A percentile compares a stretch with the other conserved stretches of the same genome.
Evolutionary conservation across 2,113 vertebrate species (phyloP).

Genomic region (Arenaria interpres): DNA sequence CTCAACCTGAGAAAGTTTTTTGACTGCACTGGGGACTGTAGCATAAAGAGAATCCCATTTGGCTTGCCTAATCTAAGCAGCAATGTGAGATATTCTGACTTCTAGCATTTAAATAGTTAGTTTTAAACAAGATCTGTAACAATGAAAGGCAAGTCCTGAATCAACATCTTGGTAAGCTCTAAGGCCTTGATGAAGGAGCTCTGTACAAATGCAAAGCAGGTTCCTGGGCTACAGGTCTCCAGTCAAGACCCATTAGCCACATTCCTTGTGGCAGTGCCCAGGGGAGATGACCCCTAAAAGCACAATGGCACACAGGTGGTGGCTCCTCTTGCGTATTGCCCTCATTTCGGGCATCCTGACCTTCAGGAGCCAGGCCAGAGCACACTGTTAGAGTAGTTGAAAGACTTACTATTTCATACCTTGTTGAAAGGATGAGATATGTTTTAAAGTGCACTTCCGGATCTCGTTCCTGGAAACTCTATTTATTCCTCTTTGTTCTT

Average conservation of each 20-base stretch:
- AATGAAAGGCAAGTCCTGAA: not conserved
- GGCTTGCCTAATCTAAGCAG: conserved; percentile 19
- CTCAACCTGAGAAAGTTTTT: conserved; percentile 63
- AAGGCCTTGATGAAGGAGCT: not conserved
- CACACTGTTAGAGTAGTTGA: not conserved
- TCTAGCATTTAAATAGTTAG: conserved; percentile 22
- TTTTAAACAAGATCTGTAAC: conserved; percentile 17
- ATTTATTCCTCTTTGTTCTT: conserved; percentile 12
- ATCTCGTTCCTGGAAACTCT: not conserved
- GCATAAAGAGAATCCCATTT: conserved; percentile 29
- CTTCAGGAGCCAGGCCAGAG: not conserved
- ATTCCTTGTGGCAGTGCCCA: not conserved
- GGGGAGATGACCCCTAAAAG: not conserved
- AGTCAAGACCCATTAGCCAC: not conserved
- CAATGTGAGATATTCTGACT: not conserved
- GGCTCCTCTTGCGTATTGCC: not conserved
- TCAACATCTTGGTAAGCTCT: not conserved
- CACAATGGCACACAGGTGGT: not conserved
- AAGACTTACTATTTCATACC: not conserved
- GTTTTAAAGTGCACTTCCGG: not conserved
- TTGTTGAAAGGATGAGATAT: not conserved
- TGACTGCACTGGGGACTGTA: conserved; percentile 42
- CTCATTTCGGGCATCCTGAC: not conserved
- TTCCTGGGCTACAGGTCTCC: not conserved
- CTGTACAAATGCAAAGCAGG: not conserved